Evolutionary conservation across 2,797 vertebrate genomes (phyloP).

Genomic region (Halcyon smyrnensis): DNA sequence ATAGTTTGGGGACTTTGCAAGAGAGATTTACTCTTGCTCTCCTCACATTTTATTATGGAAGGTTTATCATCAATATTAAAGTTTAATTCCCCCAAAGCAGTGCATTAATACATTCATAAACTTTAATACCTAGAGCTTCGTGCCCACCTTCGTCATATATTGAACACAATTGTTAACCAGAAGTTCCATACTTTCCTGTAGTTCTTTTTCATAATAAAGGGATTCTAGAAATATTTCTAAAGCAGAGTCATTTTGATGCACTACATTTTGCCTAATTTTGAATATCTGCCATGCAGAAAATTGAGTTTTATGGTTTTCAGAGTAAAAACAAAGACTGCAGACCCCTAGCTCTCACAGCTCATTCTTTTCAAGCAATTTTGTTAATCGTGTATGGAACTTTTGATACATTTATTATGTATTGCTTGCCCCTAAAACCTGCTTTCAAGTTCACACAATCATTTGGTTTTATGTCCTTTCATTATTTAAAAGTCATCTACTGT

Average conservation of each 20-base stretch:
- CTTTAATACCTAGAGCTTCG: constrained; percentile 72
- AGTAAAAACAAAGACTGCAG: constrained; percentile 2
- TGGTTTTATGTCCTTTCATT: neutral
- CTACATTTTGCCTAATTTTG: constrained; percentile 6
- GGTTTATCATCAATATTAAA: constrained; percentile 81
- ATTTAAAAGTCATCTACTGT: neutral
- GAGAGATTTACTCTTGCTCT: constrained; percentile 64
- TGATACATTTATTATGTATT: neutral
- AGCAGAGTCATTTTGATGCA: neutral
- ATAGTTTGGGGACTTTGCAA: constrained; percentile 45
- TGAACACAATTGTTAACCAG: neutral
- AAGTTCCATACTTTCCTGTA: neutral
- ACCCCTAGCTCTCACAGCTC: neutral
- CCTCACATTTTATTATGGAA: constrained; percentile 72
- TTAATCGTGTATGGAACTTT: neutral
- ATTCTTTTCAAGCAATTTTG: neutral
- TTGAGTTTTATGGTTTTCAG: constrained; percentile 10
- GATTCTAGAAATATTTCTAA: constrained; percentile 27
- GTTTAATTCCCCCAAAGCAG: constrained; percentile 79
- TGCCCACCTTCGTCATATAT: constrained; percentile 37
- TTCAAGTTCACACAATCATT: neutral
- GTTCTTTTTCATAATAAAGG: neutral
- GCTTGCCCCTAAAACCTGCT: neutral
- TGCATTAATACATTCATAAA: constrained; percentile 80
- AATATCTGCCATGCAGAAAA: constrained; percentile 41